These are phyloP conservation scores for Apis cerana DNA, from an alignment of 1,140 invertebrate genomes.

Conservation along the genomic window DNA sequence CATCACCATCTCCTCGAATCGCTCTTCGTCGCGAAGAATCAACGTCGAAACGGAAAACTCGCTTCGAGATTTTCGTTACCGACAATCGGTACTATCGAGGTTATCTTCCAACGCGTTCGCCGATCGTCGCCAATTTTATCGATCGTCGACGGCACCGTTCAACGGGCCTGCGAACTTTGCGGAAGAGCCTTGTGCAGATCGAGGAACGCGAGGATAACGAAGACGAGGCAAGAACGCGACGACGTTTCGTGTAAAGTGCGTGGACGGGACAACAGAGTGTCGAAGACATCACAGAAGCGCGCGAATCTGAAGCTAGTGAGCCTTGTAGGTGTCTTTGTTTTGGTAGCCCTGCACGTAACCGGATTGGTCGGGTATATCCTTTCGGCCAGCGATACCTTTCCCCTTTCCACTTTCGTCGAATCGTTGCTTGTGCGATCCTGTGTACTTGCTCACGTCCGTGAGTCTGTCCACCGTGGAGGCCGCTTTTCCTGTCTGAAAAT, in stretches of 20 bases:
- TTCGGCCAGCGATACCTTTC: constrained; percentile 93
- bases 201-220: background rate
- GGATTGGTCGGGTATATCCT: constrained; percentile 88
- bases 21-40: background rate
- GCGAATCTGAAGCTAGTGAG: constrained; percentile 65
- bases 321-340: constrained; percentile 89
- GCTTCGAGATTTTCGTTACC: too few relatives aligned
- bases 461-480: constrained; percentile 91
- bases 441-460: constrained; percentile 95
- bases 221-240: background rate
- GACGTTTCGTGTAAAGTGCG: constrained; percentile 11
- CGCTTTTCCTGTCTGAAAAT: constrained; percentile 83
- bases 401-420: constrained; percentile 94
- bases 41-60: background rate
- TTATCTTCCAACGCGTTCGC: background rate
- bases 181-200: background rate
- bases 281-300: constrained; percentile 31
- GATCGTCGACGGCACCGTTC: background rate
- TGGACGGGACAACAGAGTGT: constrained; percentile 43
- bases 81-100: background rate
- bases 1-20: background rate
- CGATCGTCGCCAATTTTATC: background rate
- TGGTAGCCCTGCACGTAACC: constrained; percentile 95
- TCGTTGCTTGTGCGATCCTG: constrained; percentile 93
- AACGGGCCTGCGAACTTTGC: background rate